Conservation (phyloP, 2,888 invertebrate genomes). For the Agrotis puta region DNA sequence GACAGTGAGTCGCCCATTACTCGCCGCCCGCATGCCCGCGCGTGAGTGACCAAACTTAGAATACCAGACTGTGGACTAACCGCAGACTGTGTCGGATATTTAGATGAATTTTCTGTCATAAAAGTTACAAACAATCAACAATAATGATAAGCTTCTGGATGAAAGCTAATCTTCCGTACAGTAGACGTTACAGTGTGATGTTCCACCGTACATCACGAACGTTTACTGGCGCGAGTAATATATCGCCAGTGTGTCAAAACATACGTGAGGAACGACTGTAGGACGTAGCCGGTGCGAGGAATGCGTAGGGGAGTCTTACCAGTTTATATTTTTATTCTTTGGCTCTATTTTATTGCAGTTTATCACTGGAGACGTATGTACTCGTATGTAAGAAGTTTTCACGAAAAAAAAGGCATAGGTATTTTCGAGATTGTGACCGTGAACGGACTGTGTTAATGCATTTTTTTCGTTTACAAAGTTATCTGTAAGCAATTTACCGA, state of each 20-base stretch:
- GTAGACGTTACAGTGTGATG: background rate
- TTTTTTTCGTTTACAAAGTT: no score
- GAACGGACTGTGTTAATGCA: no score
- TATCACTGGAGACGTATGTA: conserved; percentile 19
- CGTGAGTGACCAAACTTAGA: no score
- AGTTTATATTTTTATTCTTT: conserved; percentile 33
- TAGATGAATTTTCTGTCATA: no score
- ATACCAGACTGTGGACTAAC: no score
- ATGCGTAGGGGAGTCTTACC: conserved; percentile 37
- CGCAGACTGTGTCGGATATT: no score
- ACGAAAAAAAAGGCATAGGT: conserved; percentile 1
- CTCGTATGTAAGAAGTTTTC: conserved; percentile 19
- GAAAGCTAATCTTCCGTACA: background rate
- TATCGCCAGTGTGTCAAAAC: conserved; percentile 65
- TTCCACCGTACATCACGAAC: conserved; percentile 54
- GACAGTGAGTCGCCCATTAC: no score
- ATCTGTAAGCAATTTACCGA: no score
- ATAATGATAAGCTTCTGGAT: no score
- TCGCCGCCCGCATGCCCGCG: no score
- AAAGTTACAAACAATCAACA: no score
- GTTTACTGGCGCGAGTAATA: conserved; percentile 62
- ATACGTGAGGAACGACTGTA: conserved; percentile 53
- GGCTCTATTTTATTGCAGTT: conserved; percentile 50
- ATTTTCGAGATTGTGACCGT: background rate
- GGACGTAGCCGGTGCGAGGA: conserved; percentile 49